Conservation (phyloP, 2,797 vertebrate species). For the Danio kyathit region DNA sequence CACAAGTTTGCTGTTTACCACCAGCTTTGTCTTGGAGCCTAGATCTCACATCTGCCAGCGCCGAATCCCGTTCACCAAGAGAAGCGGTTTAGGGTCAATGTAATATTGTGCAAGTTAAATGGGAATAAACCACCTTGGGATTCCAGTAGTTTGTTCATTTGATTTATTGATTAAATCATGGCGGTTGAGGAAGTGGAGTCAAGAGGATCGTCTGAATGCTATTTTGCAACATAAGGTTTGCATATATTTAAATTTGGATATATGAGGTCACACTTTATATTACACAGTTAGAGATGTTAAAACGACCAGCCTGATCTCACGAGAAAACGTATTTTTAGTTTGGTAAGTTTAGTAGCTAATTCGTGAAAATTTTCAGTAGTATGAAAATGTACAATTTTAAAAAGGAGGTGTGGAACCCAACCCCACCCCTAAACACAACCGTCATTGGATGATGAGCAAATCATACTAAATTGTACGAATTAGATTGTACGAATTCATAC, state of each 20-base stretch:
- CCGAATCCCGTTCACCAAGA: conserved; percentile 69
- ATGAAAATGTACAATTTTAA: too few species aligned
- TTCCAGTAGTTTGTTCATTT: conserved; percentile 41
- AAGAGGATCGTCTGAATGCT: neutral
- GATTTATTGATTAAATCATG: neutral
- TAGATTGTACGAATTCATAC: too few species aligned
- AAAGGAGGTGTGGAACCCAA: too few species aligned
- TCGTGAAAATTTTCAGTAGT: too few species aligned
- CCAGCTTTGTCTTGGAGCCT: conserved; percentile 59
- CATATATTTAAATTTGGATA: too few species aligned
- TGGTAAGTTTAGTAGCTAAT: too few species aligned
- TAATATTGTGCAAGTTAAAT: conserved; percentile 68
- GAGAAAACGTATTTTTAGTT: too few species aligned
- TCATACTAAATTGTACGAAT: too few species aligned
- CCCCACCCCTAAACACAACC: too few species aligned
- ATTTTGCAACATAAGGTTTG: neutral
- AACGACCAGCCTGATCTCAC: too few species aligned
- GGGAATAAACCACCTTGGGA: conserved; percentile 60
- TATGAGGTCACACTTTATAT: neutral
- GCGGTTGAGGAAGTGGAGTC: neutral
- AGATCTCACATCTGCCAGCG: conserved; percentile 69
- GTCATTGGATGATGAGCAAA: too few species aligned
- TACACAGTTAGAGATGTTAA: too few species aligned
- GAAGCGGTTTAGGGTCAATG: conserved; percentile 76
- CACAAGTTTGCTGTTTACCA: conserved; percentile 68